phyloP scores from a whole-genome alignment of 1,140 invertebrate species.

The Drosophila persimilis region DNA sequence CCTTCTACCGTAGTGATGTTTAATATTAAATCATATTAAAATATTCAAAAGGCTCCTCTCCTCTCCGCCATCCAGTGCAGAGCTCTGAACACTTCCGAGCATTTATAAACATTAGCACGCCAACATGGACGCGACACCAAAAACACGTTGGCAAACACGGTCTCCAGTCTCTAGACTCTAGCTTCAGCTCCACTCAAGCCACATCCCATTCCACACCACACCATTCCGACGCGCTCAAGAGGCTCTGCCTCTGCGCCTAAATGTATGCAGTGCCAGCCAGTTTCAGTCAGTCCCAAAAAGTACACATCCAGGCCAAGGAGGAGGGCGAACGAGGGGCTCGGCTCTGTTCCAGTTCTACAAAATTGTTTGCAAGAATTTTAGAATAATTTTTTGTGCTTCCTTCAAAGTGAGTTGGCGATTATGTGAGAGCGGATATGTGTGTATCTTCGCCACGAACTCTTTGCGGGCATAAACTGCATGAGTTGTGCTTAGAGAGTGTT shows the following conservation, averaged over 20 bases:
- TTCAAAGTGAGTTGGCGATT: slow-evolving; percentile 39
- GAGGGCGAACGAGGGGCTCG: slow-evolving; percentile 30
- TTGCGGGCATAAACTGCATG: slow-evolving; percentile 69
- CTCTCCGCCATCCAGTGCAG: slow-evolving; percentile 43
- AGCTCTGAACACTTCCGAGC: slow-evolving; percentile 53
- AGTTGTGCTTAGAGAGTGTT: slow-evolving; percentile 78
- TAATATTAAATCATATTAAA: slow-evolving; percentile 83
- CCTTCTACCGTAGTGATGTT: slow-evolving; percentile 52
- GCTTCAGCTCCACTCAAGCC: background rate
- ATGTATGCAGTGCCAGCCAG: slow-evolving; percentile 79
- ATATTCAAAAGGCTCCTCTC: slow-evolving; percentile 73
- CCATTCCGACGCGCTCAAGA: slow-evolving; percentile 5
- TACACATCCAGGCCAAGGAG: slow-evolving; percentile 29
- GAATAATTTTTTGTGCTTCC: slow-evolving; percentile 66
- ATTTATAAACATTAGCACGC: slow-evolving; percentile 82
- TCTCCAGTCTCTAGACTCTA: background rate
- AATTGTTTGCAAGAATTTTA: slow-evolving; percentile 79
- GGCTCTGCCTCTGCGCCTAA: slow-evolving; percentile 48
- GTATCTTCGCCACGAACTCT: slow-evolving; percentile 45
- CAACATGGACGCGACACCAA: slow-evolving; percentile 73
- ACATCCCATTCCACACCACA: no score
- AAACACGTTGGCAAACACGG: slow-evolving; percentile 73
- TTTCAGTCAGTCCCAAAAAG: slow-evolving; percentile 45
- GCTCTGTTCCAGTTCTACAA: slow-evolving; percentile 39
- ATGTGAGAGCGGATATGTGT: slow-evolving; percentile 17